Evolutionary conservation across 2,797 vertebrate genomes (phyloP).

Genomic region (Premnoplex brunnescens): DNA sequence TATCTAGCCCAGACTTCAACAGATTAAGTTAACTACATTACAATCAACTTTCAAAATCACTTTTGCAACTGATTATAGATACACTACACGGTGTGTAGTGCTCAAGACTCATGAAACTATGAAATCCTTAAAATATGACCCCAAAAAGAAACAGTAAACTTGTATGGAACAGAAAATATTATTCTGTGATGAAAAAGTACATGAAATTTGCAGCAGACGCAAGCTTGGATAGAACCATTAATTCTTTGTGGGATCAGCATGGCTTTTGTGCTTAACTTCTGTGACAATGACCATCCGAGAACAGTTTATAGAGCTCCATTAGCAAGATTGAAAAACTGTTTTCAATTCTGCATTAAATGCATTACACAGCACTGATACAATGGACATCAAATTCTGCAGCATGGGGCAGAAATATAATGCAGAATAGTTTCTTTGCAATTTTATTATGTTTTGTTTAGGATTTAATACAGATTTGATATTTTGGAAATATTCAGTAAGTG

Average conservation of each 20-base stretch:
- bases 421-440: neutral
- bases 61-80: neutral
- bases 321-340: neutral
- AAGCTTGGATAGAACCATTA: neutral
- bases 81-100: rapidly evolving
- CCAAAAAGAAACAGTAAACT: neutral
- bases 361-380: neutral
- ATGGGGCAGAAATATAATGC: neutral
- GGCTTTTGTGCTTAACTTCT: neutral
- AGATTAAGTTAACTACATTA: neutral
- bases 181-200: neutral
- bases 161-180: neutral
- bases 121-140: neutral
- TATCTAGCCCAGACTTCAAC: neutral
- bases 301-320: neutral
- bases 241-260: neutral
- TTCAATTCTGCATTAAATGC: neutral
- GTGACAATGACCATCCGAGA: neutral
- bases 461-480: neutral
- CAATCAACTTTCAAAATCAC: neutral
- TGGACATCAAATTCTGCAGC: neutral
- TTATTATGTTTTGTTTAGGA: neutral
- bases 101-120: neutral
- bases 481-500: neutral
- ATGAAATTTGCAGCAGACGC: neutral